Evolutionary conservation across 2,113 vertebrate species (phyloP), one percentile per base, ranked within the genome.

Genomic region (Okapia johnstoni): DNA sequence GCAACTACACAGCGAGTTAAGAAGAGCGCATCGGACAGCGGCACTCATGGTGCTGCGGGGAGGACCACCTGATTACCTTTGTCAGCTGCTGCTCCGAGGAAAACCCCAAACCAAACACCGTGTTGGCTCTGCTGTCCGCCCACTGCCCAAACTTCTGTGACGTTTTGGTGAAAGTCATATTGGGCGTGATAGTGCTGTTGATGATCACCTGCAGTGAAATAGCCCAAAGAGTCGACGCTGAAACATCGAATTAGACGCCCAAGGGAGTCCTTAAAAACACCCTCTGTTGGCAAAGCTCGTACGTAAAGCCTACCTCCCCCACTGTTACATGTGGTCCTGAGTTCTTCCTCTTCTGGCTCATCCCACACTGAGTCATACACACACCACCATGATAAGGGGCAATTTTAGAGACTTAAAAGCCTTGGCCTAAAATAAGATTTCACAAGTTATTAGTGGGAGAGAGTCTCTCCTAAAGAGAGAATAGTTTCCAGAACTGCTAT

Each of bases 91-190:
- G 99, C 98, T 99, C 99, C 0, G 99, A 99, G 50, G 99, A 98
- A 79, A 99, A 99, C 70, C 99, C 99, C 97, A 99, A 98, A 12
- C 99, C 99, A 17, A 99, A 99, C 55, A 99, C 99, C 0, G 99
- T 99, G 98, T 99, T 99, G 86, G 99, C 99, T 95, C 99, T 99
- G 99, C 99, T 99, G 99, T 99, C 99, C 0, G 99, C 99, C 99
- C 99, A 99, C 98, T 99, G 99, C 91, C 99, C 99, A 0, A 99
- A 99, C 98, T 99, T 99, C 99, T 99, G 99, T 0, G 99, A 99
- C 0, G 99, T 99, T 97, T 99, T 99, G 2, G 99, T 99, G 98
- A 99, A 99, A 57, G 99, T 99, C 99, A 99, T 99, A 97, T 99
- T 99, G 77, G 99, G 99, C 8, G 99, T 99, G 98, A 99, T 99